Evolutionary conservation across 2,797 vertebrate species (phyloP).

Genomic region (Gallinago stenura): DNA sequence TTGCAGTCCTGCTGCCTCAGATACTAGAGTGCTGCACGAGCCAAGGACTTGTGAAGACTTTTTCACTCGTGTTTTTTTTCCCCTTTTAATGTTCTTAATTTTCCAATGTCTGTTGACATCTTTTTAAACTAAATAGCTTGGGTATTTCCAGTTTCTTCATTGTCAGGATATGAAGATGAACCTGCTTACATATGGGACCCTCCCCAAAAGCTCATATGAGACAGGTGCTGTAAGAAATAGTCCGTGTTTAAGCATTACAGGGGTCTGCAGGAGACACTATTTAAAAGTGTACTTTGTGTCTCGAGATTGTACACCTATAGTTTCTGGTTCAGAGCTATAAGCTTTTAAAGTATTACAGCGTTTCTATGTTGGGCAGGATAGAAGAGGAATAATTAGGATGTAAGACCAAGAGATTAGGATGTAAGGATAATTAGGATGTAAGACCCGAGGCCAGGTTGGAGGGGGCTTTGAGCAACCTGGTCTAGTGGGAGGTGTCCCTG

Average conservation of each 20-base stretch:
- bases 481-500: background rate
- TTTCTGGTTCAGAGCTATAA: background rate
- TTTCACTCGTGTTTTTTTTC: background rate
- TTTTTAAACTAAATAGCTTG: background rate
- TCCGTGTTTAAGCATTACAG: background rate
- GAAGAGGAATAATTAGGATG: background rate
- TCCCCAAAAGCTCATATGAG: background rate
- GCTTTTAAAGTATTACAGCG: background rate
- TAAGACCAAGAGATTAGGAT: background rate
- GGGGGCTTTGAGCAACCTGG: background rate
- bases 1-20: background rate
- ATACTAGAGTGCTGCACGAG: background rate
- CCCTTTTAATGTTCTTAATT: background rate
- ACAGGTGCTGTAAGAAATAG: background rate
- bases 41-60: background rate
- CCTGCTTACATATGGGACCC: rapidly evolving
- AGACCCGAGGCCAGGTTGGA: background rate
- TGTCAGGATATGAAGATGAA: rapidly evolving
- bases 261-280: background rate
- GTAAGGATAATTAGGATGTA: background rate
- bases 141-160: background rate
- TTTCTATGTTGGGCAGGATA: background rate
- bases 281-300: background rate
- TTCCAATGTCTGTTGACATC: background rate
- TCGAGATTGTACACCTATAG: background rate